Base-by-base conservation (phyloP, 2,113 vertebrate genomes). In the Pseudopodoces humilis region DNA sequence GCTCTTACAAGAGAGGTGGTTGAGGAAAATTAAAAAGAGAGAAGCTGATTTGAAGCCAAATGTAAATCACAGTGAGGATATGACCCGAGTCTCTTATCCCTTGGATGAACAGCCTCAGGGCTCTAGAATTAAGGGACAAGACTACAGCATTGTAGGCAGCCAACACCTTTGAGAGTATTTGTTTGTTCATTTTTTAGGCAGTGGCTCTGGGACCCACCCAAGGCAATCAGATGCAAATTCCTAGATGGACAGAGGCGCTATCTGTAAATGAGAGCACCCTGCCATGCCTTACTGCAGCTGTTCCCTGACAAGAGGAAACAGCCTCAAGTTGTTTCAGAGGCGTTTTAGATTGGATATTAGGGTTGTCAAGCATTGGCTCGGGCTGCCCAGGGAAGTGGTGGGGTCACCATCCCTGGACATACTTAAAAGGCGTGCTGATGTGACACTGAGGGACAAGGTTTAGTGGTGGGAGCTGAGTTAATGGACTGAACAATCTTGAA, bases 331-430 rank as follows among this genome's bases (percentile, higher is more conserved):
- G 19, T 15, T 74, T 30, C 18, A 60, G 60, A 39, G 53, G 13
- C 67, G 13, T 28, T 62, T 55, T 33, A 31, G 9, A 15, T 2
- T 49, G 67, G 60, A 12, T 43, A 28, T 60, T 24, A 43, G 27
- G 10, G 15, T 20, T 58, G 13, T n/a, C 25, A 80, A 47, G 15
- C 18, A 15, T 3, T 21, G 22, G 15, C 19, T 55, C 47, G 74
- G 7, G 53, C 27, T 74, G 18, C 18, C 5, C 31, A 49, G 31
- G n/a, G 31, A 67, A 68, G 25, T 27, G 20, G 13, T 52, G 17
- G 11, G 6, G 11, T 31, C n/a, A 53, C 19, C 0, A 1, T 21
- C 25, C 13, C n/a, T 37, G 18, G 25, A 33, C 19, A 31, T 33
- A 37, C 10, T 37, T 60, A 21, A 43, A 53, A 60, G 30, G 28